A percentile compares a stretch with the other conserved stretches of the same genome.
Evolutionary conservation across 2,888 invertebrate species (phyloP).

Genomic region (Disparrhopalites patrizii): DNA sequence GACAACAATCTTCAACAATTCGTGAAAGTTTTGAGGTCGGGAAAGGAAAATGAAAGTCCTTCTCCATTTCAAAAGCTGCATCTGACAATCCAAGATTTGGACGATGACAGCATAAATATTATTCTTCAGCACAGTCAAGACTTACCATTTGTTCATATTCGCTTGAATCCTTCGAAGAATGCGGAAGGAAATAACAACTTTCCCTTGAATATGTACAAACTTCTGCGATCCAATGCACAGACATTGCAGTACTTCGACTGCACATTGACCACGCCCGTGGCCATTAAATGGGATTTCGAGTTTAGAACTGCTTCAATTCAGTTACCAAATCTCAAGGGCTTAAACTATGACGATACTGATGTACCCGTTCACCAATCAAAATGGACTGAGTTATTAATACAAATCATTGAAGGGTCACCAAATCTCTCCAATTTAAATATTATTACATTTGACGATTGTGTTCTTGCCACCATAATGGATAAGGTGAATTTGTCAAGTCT

Average conservation of each 20-base stretch:
- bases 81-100: not conserved
- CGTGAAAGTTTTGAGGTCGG: not conserved
- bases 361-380: not conserved
- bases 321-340: not conserved
- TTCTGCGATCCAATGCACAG: not conserved
- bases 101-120: not conserved
- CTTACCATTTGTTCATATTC: not conserved
- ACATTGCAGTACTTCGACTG: constrained; percentile 1
- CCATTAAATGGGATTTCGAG: not conserved
- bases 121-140: not conserved
- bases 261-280: not conserved
- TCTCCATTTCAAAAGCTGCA: not conserved
- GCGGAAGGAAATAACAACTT: not conserved
- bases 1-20: not conserved
- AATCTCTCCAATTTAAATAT: not conserved
- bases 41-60: not conserved
- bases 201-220: not conserved
- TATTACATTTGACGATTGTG: not conserved
- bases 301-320: not conserved
- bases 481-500: not conserved
- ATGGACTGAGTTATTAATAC: not conserved
- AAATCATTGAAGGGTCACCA: not conserved
- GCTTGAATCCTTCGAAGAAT: not conserved
- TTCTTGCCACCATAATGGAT: not conserved
- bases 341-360: not conserved